Conservation (phyloP, 2,797 vertebrate genomes). For the Cacajao melanocephalus region DNA sequence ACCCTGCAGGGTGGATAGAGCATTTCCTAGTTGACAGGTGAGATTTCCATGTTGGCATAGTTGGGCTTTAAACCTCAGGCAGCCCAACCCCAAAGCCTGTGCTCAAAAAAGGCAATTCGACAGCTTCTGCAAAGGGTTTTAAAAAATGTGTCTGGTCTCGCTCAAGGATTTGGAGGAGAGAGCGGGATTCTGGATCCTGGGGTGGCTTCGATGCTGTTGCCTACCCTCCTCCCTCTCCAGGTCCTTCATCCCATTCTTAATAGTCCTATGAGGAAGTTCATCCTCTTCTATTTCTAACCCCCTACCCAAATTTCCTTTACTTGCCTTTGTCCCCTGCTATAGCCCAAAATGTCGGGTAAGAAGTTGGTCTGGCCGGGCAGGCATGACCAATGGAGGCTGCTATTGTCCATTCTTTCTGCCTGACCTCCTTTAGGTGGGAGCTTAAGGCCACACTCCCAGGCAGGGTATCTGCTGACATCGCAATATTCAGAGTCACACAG, state of each 20-base stretch:
- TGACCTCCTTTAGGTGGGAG: no score
- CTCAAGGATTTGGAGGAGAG: background rate
- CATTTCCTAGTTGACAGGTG: background rate
- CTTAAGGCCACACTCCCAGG: background rate
- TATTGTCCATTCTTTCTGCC: background rate
- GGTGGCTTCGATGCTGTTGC: background rate
- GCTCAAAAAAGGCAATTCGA: background rate
- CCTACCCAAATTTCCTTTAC: background rate
- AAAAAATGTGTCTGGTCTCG: background rate
- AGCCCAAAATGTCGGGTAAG: background rate
- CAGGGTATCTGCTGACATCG: background rate
- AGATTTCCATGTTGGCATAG: background rate
- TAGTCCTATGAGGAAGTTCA: background rate
- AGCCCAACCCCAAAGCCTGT: background rate
- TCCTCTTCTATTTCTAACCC: background rate
- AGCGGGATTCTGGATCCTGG: fast-evolving
- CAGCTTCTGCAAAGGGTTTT: background rate
- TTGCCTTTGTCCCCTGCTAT: background rate
- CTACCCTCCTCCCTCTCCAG: background rate
- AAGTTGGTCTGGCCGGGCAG: background rate
- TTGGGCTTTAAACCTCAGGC: background rate
- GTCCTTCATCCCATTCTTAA: background rate
- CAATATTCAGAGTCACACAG: fast-evolving
- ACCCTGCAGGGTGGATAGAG: background rate
- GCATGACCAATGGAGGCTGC: fast-evolving